Evolutionary conservation across 2,113 vertebrate species (phyloP), one percentile per base, ranked within the genome.

Genomic region (Lasiurus cinereus): DNA sequence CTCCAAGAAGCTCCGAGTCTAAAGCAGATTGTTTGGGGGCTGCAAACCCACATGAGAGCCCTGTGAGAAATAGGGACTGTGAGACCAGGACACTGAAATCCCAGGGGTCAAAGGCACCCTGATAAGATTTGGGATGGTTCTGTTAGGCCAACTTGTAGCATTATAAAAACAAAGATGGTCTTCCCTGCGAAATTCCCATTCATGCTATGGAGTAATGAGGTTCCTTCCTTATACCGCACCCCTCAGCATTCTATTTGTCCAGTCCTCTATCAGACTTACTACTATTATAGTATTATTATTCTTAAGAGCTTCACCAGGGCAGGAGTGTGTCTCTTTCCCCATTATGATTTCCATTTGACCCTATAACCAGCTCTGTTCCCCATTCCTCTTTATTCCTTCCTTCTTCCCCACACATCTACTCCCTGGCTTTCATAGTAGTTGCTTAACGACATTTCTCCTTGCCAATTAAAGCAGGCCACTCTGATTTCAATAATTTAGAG

Each of bases 401-500:
- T 77, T 72, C 15, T 62, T 50, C 48, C n/a, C 29, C n/a, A 19
- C 5, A 21, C 5, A 3, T 8, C 8, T 13, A 24, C 43, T 59
- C 50, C 54, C 36, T 15, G 54, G n/a, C 36, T 94, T 90, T 82
- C 33, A 16, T 10, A 39, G 50, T 33, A 14, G 62, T 62, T 36
- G 39, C 54, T 33, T 54, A 39, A 70, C 31, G 50, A 83, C 90
- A 86, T 94, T 88, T 92, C 82, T 91, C 56, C 82, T 76, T 76
- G 43, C 69, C 94, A 88, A 83, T 94, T 97, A 94, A 95, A 78
- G 56, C 78, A 54, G 77, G 88, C 56, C 85, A 94, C 54, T 90
- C 56, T 10, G 87, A 62, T 90, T 95, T 94, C 82, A 90, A 86
- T 92, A 83, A 92, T 94, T 88, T 94, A 94, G 79, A 94, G 33